Evolutionary conservation across 2,797 vertebrate species (phyloP), one percentile per base, ranked within the genome.

Genomic region (Diceros bicornis): DNA sequence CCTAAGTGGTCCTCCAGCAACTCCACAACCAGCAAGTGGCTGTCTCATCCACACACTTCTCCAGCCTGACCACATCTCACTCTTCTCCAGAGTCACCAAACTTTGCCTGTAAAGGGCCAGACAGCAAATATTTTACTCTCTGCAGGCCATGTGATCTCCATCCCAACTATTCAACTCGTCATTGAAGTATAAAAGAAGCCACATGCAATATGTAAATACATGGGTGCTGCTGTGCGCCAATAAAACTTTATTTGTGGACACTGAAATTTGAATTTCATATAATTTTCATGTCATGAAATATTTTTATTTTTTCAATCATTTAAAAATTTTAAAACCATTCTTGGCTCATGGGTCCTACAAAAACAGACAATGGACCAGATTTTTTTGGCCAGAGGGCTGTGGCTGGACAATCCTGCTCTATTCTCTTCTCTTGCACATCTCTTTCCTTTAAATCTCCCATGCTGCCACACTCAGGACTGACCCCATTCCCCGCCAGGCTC

Each of bases 221-320:
- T 25, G 29, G 44, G 7, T 32, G 25, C 20, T 21, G 57, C 47
- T 34, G 8, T 13, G 27, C 71, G 41, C 55, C 62, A 61, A 41
- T 37, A 18, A 88, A 91, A 59, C 21, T 52, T 3, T 52, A 96
- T 61, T 88, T 72, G 61, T n/a, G 21, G 29, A 52, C 34, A 55
- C 37, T 27, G 10, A 72, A 47, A 84, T 88, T 88, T 71, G 37
- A 78, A 88, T 78, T 83, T 87, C 59, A 12, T 44, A 37, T 29
- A 41, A 78, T 84, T 91, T 88, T 89, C 27, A 52, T 29, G 74
- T 64, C 71, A 89, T 16, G 18, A 88, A 94, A 74, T 79, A 92
- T 61, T 82, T 82, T 37, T 11, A 75, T 52, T 87, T 74, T 79
- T 71, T 88, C n/a, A n/a, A 92, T 37, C 71, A 20, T 34, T 89